phyloP scores from a whole-genome alignment of 2,113 vertebrate species.

The Gambusia holbrooki region DNA sequence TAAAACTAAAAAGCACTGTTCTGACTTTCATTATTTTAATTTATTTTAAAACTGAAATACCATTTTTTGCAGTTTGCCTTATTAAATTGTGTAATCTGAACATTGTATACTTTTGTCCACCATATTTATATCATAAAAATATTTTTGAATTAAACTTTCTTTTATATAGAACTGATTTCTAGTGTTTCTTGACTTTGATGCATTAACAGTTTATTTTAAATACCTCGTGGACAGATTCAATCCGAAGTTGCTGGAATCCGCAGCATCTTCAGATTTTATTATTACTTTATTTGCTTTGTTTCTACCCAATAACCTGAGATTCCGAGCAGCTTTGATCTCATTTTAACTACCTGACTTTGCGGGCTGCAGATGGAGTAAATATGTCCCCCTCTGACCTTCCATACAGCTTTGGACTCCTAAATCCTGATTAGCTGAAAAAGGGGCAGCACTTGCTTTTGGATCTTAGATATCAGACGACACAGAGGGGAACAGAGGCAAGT shows the following conservation, averaged over 20 bases:
- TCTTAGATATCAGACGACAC: conserved; percentile 79
- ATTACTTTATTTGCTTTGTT: conserved; percentile 13
- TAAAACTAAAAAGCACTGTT: neutral
- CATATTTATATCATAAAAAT: conserved; percentile 59
- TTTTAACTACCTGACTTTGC: conserved; percentile 76
- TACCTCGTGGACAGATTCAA: too few species aligned
- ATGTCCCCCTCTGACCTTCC: conserved; percentile 77
- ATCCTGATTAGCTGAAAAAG: conserved; percentile 84
- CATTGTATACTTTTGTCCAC: conserved; percentile 49
- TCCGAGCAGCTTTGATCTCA: conserved; percentile 77
- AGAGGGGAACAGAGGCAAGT: conserved; percentile 77
- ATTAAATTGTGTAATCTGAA: neutral
- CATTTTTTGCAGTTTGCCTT: neutral
- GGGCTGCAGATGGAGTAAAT: conserved; percentile 84
- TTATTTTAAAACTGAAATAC: neutral
- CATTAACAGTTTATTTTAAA: neutral
- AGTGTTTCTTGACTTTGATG: conserved; percentile 4
- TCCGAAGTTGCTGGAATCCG: neutral
- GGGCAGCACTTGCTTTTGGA: conserved; percentile 80
- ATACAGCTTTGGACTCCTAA: conserved; percentile 81
- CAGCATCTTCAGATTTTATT: conserved; percentile 6
- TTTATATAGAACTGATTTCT: conserved; percentile 35
- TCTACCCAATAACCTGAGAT: conserved; percentile 54
- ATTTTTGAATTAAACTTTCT: conserved; percentile 68
- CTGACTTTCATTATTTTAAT: neutral